These are phyloP conservation scores for Helogale parvula DNA, from an alignment of 2,113 vertebrate genomes.

Conservation along the genomic window DNA sequence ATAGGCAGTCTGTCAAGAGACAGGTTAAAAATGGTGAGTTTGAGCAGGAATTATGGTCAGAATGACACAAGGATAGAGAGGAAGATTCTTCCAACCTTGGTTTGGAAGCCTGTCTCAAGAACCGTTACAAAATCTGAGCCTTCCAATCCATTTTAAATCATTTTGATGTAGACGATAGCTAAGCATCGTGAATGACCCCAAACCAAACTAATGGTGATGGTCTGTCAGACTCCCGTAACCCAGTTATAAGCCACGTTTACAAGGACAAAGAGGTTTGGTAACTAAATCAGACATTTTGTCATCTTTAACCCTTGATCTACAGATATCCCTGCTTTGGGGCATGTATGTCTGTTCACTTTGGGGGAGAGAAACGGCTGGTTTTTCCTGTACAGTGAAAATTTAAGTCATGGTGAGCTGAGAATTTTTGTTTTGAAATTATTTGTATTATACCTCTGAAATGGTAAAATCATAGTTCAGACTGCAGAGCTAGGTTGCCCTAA, in stretches of 20 bases:
- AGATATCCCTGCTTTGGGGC: neutral
- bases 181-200: constrained; percentile 10
- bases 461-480: constrained; percentile 24
- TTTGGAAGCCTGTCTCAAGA: constrained; percentile 44
- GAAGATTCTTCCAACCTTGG: neutral
- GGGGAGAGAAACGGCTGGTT: neutral
- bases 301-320: constrained; percentile 21
- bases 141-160: constrained; percentile 37
- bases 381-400: constrained; percentile 26
- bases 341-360: neutral
- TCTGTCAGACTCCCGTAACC: neutral
- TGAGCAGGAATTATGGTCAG: neutral
- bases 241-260: constrained; percentile 5
- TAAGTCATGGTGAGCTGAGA: neutral
- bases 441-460: constrained; percentile 35
- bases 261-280: constrained; percentile 36
- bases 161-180: constrained; percentile 36
- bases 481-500: neutral
- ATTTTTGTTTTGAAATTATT: constrained; percentile 20
- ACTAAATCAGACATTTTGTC: constrained; percentile 11
- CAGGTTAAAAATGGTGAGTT: neutral
- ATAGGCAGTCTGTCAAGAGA: neutral
- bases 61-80: neutral
- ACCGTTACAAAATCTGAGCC: constrained; percentile 17
- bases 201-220: constrained; percentile 35